These are phyloP conservation scores for Tetheella fluctuosa DNA, from an alignment of 2,888 invertebrate species.

Conservation along the genomic window DNA sequence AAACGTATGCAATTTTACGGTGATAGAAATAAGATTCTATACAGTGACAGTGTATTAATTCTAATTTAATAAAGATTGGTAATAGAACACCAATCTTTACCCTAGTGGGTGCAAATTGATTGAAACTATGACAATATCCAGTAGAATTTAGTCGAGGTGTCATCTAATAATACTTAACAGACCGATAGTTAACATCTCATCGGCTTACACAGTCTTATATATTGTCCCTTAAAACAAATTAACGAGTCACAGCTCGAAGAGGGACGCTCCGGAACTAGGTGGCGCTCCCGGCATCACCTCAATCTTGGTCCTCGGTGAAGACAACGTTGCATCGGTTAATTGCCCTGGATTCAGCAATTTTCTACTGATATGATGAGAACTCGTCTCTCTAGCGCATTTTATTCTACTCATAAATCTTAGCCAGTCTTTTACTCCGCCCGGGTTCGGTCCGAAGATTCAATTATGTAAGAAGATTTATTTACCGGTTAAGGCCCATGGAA, in stretches of 20 bases:
- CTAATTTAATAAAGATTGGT: slow-evolving; percentile 41
- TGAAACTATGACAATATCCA: slow-evolving; percentile 41
- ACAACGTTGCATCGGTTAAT: slow-evolving; percentile 52
- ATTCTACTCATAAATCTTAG: slow-evolving; percentile 66
- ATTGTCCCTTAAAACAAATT: slow-evolving; percentile 58
- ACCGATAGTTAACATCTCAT: slow-evolving; percentile 48
- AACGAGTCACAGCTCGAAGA: slow-evolving; percentile 62
- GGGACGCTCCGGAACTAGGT: slow-evolving; percentile 29
- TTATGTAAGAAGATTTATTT: slow-evolving; percentile 38
- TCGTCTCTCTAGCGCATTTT: slow-evolving; percentile 59
- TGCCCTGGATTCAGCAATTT: slow-evolving; percentile 51
- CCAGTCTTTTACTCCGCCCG: slow-evolving; percentile 74
- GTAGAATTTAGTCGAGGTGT: slow-evolving; percentile 37
- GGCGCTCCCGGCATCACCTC: slow-evolving; percentile 40
- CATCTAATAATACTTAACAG: slow-evolving; percentile 44
- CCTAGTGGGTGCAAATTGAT: slow-evolving; percentile 46
- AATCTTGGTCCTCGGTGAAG: slow-evolving; percentile 70
- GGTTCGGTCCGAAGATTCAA: slow-evolving; percentile 39
- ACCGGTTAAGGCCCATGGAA: slow-evolving; percentile 71
- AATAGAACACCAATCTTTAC: slow-evolving; percentile 24
- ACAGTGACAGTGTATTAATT: slow-evolving; percentile 33
- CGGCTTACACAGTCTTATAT: slow-evolving; percentile 64
- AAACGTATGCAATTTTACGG: slow-evolving; percentile 30
- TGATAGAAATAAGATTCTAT: slow-evolving; percentile 33
- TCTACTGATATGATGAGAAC: slow-evolving; percentile 78